Conservation (phyloP, 2,888 invertebrate species). For the Cyaniris semiargus region DNA sequence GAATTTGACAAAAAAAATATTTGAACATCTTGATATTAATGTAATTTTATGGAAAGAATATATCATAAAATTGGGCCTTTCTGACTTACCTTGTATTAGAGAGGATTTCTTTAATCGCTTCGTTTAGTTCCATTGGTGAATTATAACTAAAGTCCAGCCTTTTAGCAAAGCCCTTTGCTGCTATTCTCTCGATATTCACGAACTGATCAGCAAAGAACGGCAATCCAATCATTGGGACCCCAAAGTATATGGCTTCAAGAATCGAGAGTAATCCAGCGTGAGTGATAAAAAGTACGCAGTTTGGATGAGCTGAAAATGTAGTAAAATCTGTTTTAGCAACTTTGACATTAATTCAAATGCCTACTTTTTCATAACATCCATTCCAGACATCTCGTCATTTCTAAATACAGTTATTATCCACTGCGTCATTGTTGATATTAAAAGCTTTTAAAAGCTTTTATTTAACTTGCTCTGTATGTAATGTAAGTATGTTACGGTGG, state of each 20-base stretch:
- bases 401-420: too few relatives aligned
- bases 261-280: conserved; percentile 65
- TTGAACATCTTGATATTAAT: too few relatives aligned
- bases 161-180: conserved; percentile 52
- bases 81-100: conserved; percentile 47
- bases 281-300: conserved; percentile 61
- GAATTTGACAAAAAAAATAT: too few relatives aligned
- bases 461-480: too few relatives aligned
- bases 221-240: conserved; percentile 59
- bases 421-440: too few relatives aligned
- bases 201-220: conserved; percentile 64
- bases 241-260: conserved; percentile 57
- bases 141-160: conserved; percentile 48
- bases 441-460: too few relatives aligned
- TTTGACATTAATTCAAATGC: not conserved
- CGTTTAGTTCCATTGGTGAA: conserved; percentile 47
- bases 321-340: not conserved
- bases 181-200: conserved; percentile 53
- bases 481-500: too few relatives aligned
- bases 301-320: conserved; percentile 57
- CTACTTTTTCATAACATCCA: not conserved
- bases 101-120: conserved; percentile 49
- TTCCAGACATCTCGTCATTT: too few relatives aligned
- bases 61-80: not conserved
- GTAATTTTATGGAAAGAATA: too few relatives aligned